Evolutionary conservation across 2,113 vertebrate species (phyloP).

Genomic region (Phocoena phocoena): DNA sequence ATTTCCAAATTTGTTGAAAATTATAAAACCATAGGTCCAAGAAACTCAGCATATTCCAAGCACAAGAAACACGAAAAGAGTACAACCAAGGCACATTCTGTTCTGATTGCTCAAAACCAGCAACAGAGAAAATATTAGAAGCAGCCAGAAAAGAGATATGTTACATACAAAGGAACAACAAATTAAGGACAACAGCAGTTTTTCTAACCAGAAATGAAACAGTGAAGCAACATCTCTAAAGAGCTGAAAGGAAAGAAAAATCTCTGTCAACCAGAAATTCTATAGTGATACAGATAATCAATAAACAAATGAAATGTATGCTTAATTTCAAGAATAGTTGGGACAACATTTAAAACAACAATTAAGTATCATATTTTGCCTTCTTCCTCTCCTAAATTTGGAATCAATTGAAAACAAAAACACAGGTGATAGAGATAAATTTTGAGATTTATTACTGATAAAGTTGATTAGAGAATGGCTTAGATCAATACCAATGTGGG

Average conservation of each 20-base stretch:
- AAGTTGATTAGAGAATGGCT: background rate
- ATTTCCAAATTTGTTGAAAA: background rate
- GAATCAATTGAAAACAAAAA: background rate
- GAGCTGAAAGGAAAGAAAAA: background rate
- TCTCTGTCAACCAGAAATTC: background rate
- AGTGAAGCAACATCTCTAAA: background rate
- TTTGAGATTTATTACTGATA: background rate
- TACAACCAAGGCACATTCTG: background rate
- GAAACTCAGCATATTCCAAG: background rate
- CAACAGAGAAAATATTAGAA: background rate
- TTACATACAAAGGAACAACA: background rate
- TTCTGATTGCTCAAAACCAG: background rate
- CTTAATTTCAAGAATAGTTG: constrained; percentile 17
- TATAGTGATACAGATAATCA: background rate
- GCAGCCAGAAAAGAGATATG: background rate
- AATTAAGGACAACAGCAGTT: background rate
- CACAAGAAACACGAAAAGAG: background rate
- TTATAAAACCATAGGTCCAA: background rate
- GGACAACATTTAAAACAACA: background rate
- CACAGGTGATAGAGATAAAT: background rate
- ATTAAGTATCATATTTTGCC: background rate
- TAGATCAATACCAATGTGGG: background rate
- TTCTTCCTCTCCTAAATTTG: background rate
- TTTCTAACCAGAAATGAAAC: background rate
- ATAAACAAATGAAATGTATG: background rate